Evolutionary conservation across 2,888 invertebrate species (phyloP).

Genomic region (Agrotis clavis): DNA sequence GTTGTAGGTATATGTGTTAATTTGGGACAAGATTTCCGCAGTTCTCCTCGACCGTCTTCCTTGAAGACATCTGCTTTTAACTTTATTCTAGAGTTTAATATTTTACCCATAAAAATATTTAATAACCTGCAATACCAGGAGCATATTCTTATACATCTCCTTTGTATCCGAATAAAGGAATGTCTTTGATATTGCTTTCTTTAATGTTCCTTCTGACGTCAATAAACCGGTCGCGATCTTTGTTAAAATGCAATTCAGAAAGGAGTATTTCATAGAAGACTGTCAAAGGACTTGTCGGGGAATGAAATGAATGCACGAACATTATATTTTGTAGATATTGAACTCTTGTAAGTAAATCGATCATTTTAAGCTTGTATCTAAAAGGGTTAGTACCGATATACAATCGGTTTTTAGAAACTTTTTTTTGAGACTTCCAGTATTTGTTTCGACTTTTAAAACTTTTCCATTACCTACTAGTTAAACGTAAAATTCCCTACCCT

Average conservation of each 20-base stretch:
- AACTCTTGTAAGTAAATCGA: slow-evolving; percentile 3
- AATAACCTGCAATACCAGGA: not conserved
- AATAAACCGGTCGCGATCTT: slow-evolving; percentile 26
- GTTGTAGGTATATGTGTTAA: not conserved
- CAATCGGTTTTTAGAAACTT: too few relatives aligned
- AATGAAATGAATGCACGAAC: slow-evolving; percentile 2
- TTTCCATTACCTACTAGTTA: too few relatives aligned
- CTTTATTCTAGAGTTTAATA: not conserved
- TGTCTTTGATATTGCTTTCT: slow-evolving; percentile 30
- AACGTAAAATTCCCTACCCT: too few relatives aligned
- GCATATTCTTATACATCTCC: not conserved
- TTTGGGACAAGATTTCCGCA: not conserved
- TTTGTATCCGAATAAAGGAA: not conserved
- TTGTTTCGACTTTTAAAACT: not conserved
- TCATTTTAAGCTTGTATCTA: not conserved
- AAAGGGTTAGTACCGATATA: too few relatives aligned
- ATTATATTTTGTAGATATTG: slow-evolving; percentile 12
- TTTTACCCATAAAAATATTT: slow-evolving; percentile 1
- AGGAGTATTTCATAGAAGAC: slow-evolving; percentile 22
- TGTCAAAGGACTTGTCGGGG: slow-evolving; percentile 34
- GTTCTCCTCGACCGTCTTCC: too few relatives aligned
- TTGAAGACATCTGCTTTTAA: too few relatives aligned
- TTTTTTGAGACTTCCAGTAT: too few relatives aligned
- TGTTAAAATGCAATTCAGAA: slow-evolving; percentile 37
- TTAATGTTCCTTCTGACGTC: slow-evolving; percentile 13